Evolutionary conservation across 2,888 invertebrate species (phyloP).

Genomic region (Eupithecia centaureata): DNA sequence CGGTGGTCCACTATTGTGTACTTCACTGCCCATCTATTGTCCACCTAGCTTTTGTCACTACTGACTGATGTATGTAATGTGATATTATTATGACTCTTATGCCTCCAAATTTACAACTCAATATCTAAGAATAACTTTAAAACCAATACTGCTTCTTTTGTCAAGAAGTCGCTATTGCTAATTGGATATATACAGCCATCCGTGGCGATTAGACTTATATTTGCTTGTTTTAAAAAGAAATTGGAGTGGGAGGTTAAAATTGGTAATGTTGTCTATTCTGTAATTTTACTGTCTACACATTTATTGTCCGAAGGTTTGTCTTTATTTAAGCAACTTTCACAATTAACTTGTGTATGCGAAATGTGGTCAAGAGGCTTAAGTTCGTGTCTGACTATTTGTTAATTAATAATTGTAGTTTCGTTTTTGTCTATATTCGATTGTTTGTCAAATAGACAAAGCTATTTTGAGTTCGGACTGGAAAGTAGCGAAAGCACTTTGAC

Average conservation of each 20-base stretch:
- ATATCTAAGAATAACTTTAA: not conserved
- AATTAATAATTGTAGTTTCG: conserved; percentile 25
- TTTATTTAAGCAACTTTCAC: conserved; percentile 77
- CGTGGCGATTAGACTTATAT: not conserved
- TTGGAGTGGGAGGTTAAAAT: not conserved
- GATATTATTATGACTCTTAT: conserved; percentile 8
- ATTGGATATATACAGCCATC: not conserved
- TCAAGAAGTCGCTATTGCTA: conserved; percentile 2
- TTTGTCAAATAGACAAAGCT: conserved; percentile 21
- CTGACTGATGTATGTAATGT: not conserved
- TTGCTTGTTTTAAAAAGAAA: not conserved
- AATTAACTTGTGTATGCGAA: conserved; percentile 70
- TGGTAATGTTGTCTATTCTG: conserved; percentile 10
- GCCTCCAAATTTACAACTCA: not conserved
- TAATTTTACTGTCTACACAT: conserved; percentile 51
- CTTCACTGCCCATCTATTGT: conserved; percentile 58
- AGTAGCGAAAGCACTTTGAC: not conserved
- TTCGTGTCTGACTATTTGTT: conserved; percentile 14
- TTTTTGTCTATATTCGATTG: conserved; percentile 28
- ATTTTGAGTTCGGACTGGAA: conserved; percentile 13
- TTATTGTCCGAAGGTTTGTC: conserved; percentile 57
- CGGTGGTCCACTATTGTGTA: conserved; percentile 65
- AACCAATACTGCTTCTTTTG: not conserved
- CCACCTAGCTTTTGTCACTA: conserved; percentile 32
- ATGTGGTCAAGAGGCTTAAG: conserved; percentile 24